Evolutionary conservation across 2,113 vertebrate genomes (phyloP).

Genomic region (Callopanchax toddi): DNA sequence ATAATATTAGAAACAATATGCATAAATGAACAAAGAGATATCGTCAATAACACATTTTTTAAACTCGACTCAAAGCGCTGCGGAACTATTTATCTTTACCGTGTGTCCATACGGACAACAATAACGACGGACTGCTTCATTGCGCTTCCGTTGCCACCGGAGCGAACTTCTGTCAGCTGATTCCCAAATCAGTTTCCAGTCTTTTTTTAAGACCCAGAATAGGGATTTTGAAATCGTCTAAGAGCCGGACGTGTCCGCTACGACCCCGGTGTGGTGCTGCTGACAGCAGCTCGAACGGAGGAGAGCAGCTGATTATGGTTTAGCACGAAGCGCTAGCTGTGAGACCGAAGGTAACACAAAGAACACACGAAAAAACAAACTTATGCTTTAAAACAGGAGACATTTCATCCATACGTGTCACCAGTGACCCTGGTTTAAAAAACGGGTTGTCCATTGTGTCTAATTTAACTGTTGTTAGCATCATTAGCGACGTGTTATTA

Average conservation of each 20-base stretch:
- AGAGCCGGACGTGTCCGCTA: slow-evolving; percentile 1
- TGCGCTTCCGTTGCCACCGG: slow-evolving; percentile 71
- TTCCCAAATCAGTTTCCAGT: slow-evolving; percentile 33
- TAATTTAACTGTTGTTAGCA: slow-evolving; percentile 32
- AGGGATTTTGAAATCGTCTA: not conserved
- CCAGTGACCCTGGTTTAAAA: not conserved
- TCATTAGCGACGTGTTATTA: slow-evolving; percentile 11
- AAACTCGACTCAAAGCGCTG: rapidly evolving
- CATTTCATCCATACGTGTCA: rapidly evolving
- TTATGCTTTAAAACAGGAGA: not conserved
- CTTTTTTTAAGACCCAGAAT: not conserved
- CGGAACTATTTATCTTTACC: slow-evolving; percentile 47
- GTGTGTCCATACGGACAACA: slow-evolving; percentile 52
- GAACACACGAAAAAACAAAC: slow-evolving; percentile 16
- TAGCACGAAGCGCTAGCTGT: slow-evolving; percentile 67
- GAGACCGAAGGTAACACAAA: slow-evolving; percentile 68
- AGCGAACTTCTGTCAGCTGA: slow-evolving; percentile 73
- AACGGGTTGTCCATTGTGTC: too few species aligned
- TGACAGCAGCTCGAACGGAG: slow-evolving; percentile 16
- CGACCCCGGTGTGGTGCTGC: slow-evolving; percentile 12
- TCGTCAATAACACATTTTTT: too few species aligned
- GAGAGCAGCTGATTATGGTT: slow-evolving; percentile 70
- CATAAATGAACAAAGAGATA: too few species aligned
- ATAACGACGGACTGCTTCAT: slow-evolving; percentile 29
- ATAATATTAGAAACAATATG: too few species aligned